phyloP scores from a whole-genome alignment of 2,888 invertebrate genomes.

The Campopleginae sp. region DNA sequence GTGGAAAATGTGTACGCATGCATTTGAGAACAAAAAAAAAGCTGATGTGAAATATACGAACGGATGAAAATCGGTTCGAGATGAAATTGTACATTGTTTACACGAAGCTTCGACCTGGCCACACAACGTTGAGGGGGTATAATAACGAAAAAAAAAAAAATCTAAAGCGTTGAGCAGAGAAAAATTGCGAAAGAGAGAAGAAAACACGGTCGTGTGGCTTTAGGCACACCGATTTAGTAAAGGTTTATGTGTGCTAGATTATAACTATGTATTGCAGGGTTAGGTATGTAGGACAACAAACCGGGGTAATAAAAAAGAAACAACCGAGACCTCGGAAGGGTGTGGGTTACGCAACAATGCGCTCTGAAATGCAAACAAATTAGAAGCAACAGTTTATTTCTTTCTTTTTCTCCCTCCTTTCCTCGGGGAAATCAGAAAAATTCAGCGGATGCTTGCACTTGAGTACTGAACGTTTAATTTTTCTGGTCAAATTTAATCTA shows the following conservation, averaged over 20 bases:
- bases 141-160: conserved; percentile 18
- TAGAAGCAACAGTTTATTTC: conserved; percentile 26
- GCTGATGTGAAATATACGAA: conserved; percentile 76
- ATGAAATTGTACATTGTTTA: conserved; percentile 26
- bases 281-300: background rate
- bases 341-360: conserved; percentile 50
- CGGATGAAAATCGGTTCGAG: conserved; percentile 74
- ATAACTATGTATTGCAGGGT: background rate
- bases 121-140: conserved; percentile 29
- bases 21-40: conserved; percentile 68
- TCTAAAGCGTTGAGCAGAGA: conserved; percentile 22
- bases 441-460: background rate
- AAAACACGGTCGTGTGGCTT: conserved; percentile 62
- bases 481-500: background rate
- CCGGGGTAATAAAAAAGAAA: conserved; percentile 33
- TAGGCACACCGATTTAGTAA: conserved; percentile 36
- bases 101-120: conserved; percentile 14
- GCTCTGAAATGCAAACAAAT: conserved; percentile 43
- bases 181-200: conserved; percentile 44
- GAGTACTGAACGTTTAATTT: background rate
- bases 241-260: background rate
- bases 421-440: conserved; percentile 2
- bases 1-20: conserved; percentile 55
- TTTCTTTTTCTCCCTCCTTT: conserved; percentile 7
- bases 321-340: conserved; percentile 23